Percentiles rank a stretch among this genome's conserved stretches.
Conservation (phyloP, 1,140 invertebrate species). For the Polypedilum pembai region DNA sequence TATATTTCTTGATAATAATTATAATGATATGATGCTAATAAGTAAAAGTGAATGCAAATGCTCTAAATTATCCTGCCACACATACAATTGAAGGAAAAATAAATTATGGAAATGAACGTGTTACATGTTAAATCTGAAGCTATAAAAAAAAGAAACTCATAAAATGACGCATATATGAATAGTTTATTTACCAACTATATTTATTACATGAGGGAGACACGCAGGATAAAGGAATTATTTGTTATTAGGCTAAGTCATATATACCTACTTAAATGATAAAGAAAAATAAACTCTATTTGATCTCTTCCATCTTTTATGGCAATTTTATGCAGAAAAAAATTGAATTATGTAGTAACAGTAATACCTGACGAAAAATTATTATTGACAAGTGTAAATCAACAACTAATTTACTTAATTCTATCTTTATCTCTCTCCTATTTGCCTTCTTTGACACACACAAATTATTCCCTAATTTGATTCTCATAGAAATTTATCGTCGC, state of each 20-base stretch:
- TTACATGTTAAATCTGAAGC: too few species aligned
- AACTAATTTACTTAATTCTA: too few species aligned
- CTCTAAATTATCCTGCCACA: conserved; percentile 11
- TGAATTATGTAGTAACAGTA: not conserved
- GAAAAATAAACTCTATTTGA: not conserved
- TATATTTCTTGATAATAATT: too few species aligned
- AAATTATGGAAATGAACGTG: not conserved
- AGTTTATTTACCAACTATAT: too few species aligned
- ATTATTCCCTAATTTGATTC: too few species aligned
- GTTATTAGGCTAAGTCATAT: not conserved
- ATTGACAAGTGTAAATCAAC: not conserved
- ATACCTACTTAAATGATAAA: not conserved
- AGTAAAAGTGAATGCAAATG: not conserved
- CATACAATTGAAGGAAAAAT: not conserved
- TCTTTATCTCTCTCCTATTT: too few species aligned
- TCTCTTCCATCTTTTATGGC: conserved; percentile 7
- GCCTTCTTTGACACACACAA: too few species aligned
- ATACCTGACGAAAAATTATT: not conserved
- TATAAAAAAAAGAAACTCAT: too few species aligned
- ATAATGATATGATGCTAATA: too few species aligned
- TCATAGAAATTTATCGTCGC: too few species aligned
- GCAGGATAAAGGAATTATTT: conserved; percentile 12
- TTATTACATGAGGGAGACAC: not conserved
- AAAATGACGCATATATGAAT: too few species aligned
- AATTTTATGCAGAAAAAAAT: conserved; percentile 13